These are phyloP conservation scores for Lerista edwardsae DNA, from an alignment of 2,797 vertebrate species.

Conservation along the genomic window DNA sequence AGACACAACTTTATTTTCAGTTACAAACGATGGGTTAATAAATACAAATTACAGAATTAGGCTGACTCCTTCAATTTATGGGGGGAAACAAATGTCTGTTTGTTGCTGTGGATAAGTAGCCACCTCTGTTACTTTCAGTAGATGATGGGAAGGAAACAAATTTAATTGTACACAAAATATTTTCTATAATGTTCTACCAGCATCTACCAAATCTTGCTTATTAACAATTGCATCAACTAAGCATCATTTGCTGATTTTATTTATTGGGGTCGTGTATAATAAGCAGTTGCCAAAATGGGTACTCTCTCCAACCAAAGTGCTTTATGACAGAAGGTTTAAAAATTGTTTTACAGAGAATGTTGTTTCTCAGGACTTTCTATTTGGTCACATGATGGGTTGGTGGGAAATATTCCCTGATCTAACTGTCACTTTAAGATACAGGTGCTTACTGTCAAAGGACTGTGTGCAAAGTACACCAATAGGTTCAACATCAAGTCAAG, in stretches of 20 bases:
- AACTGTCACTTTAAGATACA: conserved; percentile 24
- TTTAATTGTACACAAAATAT: conserved; percentile 53
- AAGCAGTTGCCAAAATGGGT: background rate
- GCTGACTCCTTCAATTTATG: conserved; percentile 35
- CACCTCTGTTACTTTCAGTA: conserved; percentile 47
- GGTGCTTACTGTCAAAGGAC: background rate
- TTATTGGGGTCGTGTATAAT: conserved; percentile 45
- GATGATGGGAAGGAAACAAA: conserved; percentile 52
- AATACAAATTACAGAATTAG: conserved; percentile 55
- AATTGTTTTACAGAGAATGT: no score
- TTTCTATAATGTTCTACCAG: conserved; percentile 62
- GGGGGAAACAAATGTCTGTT: conserved; percentile 46
- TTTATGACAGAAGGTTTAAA: conserved; percentile 41
- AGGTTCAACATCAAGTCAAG: background rate
- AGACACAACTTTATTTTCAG: conserved; percentile 64
- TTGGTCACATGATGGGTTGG: conserved; percentile 32
- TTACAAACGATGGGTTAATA: conserved; percentile 58
- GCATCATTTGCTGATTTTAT: conserved; percentile 38
- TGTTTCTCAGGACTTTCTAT: background rate
- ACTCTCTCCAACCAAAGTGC: background rate
- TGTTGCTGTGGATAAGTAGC: conserved; percentile 49
- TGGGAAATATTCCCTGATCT: conserved; percentile 21
- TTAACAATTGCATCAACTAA: conserved; percentile 63
- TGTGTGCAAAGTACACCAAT: conserved; percentile 30
- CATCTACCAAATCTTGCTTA: conserved; percentile 68